These are phyloP conservation scores for Trichonephila clavata DNA, from an alignment of 1,140 invertebrate species.

Conservation along the genomic window DNA sequence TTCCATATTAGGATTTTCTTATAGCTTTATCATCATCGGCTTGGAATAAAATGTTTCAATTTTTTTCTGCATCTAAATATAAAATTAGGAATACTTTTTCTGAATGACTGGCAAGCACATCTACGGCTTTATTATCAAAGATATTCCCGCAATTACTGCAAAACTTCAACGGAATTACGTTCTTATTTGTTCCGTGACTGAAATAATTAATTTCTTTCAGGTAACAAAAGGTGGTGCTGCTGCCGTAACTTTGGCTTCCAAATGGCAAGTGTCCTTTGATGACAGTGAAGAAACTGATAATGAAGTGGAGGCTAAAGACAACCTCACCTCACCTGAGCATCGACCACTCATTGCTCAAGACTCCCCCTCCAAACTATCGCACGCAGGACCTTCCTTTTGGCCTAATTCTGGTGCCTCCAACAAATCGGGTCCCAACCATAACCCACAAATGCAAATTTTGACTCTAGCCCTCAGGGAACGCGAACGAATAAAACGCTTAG, in stretches of 20 bases:
- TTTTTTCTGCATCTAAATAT: no score
- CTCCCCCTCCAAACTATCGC: conserved; percentile 47
- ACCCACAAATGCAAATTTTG: neutral
- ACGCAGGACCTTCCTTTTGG: conserved; percentile 24
- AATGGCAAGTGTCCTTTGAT: conserved; percentile 97
- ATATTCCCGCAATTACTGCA: no score
- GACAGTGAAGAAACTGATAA: conserved; percentile 96
- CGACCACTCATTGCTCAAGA: conserved; percentile 64
- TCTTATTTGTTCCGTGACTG: neutral
- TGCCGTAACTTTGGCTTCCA: conserved; percentile 88
- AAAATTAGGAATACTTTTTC: no score
- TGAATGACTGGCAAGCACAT: no score
- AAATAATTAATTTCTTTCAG: neutral
- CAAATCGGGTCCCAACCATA: neutral
- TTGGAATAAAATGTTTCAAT: no score
- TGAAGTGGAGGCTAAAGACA: conserved; percentile 82
- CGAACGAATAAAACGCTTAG: neutral
- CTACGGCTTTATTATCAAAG: no score
- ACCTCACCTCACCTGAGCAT: conserved; percentile 77
- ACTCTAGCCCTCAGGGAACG: conserved; percentile 16
- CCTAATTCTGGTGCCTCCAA: neutral
- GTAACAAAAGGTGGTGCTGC: conserved; percentile 84
- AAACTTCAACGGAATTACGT: neutral
- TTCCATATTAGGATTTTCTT: no score
- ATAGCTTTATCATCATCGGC: no score